Evolutionary conservation across 2,797 vertebrate species (phyloP), one percentile per base, ranked within the genome.

Genomic region (Agapornis canus): DNA sequence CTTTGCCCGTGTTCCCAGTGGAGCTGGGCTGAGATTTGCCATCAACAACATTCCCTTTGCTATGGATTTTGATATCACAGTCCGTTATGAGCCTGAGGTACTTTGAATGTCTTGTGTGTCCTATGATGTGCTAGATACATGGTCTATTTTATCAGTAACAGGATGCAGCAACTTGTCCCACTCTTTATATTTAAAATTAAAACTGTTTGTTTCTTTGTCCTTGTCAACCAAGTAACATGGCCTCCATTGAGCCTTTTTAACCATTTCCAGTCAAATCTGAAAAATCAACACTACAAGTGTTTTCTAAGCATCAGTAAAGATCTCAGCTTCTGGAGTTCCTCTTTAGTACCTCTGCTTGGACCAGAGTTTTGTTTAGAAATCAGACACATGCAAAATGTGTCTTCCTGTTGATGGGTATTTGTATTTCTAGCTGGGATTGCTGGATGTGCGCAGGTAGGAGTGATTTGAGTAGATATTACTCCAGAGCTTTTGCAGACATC

Each of bases 21-120:
- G 98, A 31, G 96, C 97, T 6, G 98, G 98, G 51, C 98, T 99
- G 65, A 98, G 98, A 94, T 99, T 99, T 96, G 92, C 93, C 7
- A 93, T 99, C 71, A 96, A 84, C 94, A 98, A 99, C 21, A 43
- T 99, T 45, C 98, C 98, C 4, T 97, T 97, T 73, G 97, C 98
- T 3, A 97, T 98, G 97, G 97, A 99, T 65, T 99, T 99, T 68
- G 95, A 97, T 49, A 82, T 99, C 35, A 93, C 97, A 5, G 95
- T 99, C 95, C 97, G 95, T 94, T 99, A 98, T 39, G 98, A 99
- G 80, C 96, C 97, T 6, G 98, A 99, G 99, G 99, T 99, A 97
- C 29, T 61, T 56, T 37, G 31, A 11, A 22, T 65, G 8, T 64
- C 52, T 72, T 68, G 21, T 2, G 1, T 51, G 27, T 72, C 45